Evolutionary conservation across 2,797 vertebrate genomes (phyloP).

Genomic region (Hylomyscus alleni): DNA sequence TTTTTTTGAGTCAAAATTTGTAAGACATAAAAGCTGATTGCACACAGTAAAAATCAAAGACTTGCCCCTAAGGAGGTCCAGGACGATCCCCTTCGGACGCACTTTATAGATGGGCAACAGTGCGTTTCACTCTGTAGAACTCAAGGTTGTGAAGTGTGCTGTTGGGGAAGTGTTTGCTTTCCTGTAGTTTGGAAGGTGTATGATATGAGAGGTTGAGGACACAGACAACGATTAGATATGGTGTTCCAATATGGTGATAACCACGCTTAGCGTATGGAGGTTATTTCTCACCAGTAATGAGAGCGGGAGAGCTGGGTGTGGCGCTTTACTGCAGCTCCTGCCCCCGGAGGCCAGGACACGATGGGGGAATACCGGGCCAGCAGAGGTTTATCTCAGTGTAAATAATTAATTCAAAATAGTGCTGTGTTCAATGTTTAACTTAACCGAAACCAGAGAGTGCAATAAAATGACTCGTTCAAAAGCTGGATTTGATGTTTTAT

Average conservation of each 20-base stretch:
- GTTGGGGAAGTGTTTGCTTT: slow-evolving; percentile 57
- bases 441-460: slow-evolving; percentile 38
- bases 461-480: slow-evolving; percentile 59
- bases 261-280: background rate
- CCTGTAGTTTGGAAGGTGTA: slow-evolving; percentile 37
- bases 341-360: background rate
- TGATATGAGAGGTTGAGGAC: slow-evolving; percentile 25
- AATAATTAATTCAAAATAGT: background rate
- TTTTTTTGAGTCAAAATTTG: background rate
- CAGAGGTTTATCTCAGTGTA: background rate
- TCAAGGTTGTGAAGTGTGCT: slow-evolving; percentile 12
- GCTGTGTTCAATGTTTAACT: slow-evolving; percentile 33
- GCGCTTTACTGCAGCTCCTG: background rate
- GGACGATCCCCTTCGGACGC: background rate
- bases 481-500: slow-evolving; percentile 59
- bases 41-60: slow-evolving; percentile 3
- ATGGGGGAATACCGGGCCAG: background rate
- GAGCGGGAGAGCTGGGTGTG: no score
- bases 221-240: slow-evolving; percentile 35
- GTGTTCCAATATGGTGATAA: slow-evolving; percentile 43
- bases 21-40: background rate
- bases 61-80: slow-evolving; percentile 1
- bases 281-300: slow-evolving; percentile 23
- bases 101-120: background rate
- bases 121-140: slow-evolving; percentile 19